Evolutionary conservation across 2,797 vertebrate genomes (phyloP), one percentile per base, ranked within the genome.

Genomic region (Cottoperca gobio): DNA sequence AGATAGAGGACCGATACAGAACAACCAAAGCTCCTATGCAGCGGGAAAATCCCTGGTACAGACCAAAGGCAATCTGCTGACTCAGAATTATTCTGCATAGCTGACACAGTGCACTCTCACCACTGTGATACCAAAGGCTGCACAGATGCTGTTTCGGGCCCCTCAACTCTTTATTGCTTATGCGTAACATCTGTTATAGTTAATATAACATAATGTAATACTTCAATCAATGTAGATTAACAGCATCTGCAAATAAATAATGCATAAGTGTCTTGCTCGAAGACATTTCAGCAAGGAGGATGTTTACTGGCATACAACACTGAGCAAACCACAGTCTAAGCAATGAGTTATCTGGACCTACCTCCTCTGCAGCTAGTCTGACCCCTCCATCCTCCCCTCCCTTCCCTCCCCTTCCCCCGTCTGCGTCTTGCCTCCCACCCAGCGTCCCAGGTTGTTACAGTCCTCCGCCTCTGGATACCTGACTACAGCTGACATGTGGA

Each of bases 401-500:
- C n/a, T n/a, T n/a, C n/a, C n/a, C n/a, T n/a, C n/a, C n/a, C n/a
- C n/a, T n/a, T n/a, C 53, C 21, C 43, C 13, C 24, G 33, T 68
- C 61, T 26, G 19, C 0, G 26, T 70, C 74, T 68, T 42, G 12
- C 77, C 78, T 50, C 68, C n/a, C 77, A 62, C 79, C 50, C 68
- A 33, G 69, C 11, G 17, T 84, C 82, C 61, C 59, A 23, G 66
- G 40, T 73, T 57, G 66, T 61, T 63, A 14, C n/a, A 48, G 65
- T 60, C 72, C 69, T 70, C 62, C 48, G 9, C 35, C 88, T 80
- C 70, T 23, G 46, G 58, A 71, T 77, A 74, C 79, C 76, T 85
- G 77, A 92, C 81, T 83, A 72, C 70, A 82, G 86, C 77, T 91
- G 87, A 92, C 88, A 90, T 92, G 88, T 89, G 89, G 84, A 91